These are phyloP conservation scores for Tupiocoris notatus DNA, from an alignment of 2,888 invertebrate species.

Conservation along the genomic window DNA sequence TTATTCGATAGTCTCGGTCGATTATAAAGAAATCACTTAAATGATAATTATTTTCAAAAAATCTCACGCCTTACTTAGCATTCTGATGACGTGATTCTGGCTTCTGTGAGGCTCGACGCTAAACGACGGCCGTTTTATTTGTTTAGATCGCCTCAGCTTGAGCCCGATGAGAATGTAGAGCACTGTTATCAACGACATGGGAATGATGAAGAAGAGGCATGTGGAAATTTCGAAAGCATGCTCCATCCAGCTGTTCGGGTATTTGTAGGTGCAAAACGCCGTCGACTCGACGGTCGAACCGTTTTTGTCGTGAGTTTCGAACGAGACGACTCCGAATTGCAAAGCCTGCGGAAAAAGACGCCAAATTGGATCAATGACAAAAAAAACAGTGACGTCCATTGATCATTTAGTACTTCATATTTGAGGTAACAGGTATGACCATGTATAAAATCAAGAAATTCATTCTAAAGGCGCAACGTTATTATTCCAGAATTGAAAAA, in stretches of 20 bases:
- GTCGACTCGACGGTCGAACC: constrained; percentile 55
- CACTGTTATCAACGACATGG: constrained; percentile 62
- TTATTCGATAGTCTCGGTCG: too few relatives aligned
- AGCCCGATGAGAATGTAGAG: constrained; percentile 60
- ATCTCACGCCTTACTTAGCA: constrained; percentile 79
- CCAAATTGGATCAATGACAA: too few relatives aligned
- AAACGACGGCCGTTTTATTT: constrained; percentile 46
- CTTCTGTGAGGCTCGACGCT: constrained; percentile 44
- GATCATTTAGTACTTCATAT: too few relatives aligned
- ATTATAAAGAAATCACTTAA: too few relatives aligned
- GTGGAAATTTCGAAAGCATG: constrained; percentile 64
- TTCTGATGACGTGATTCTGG: constrained; percentile 66
- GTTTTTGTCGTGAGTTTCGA: constrained; percentile 53
- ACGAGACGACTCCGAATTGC: constrained; percentile 62
- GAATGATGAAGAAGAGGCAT: constrained; percentile 62
- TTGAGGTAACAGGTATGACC: too few relatives aligned
- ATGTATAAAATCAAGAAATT: too few relatives aligned
- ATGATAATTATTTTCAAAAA: background rate
- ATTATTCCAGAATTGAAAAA: too few relatives aligned
- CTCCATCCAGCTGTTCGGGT: constrained; percentile 57
- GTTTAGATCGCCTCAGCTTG: constrained; percentile 57
- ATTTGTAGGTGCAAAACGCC: constrained; percentile 59
- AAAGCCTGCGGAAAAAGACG: constrained; percentile 50
- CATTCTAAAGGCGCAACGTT: too few relatives aligned
- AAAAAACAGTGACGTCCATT: too few relatives aligned